Percentiles rank a stretch among this genome's conserved stretches.
phyloP scores from a whole-genome alignment of 2,797 vertebrate genomes.

The Falco novaeseelandiae region DNA sequence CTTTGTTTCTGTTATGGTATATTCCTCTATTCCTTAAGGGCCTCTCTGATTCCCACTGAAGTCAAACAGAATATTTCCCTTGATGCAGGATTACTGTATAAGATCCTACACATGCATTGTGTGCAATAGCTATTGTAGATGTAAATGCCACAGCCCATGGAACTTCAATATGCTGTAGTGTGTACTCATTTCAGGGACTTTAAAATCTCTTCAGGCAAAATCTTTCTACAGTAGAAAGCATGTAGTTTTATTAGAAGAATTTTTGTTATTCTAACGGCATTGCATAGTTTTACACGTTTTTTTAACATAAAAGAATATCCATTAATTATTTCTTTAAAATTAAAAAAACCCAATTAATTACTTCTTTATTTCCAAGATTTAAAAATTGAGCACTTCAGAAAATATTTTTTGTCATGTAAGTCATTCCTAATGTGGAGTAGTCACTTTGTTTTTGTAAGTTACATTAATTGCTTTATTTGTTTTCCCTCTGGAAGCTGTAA shows the following conservation, averaged over 20 bases:
- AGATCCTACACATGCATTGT: neutral
- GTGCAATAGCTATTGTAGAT: neutral
- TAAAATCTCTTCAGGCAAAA: neutral
- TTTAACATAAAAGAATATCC: neutral
- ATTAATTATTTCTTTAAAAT: neutral
- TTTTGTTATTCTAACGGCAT: neutral
- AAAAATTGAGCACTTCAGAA: neutral
- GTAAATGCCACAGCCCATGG: rapidly evolving
- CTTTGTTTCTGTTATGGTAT: neutral
- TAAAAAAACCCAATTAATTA: neutral
- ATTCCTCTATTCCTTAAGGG: neutral
- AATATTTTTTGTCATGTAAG: neutral
- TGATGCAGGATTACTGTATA: neutral
- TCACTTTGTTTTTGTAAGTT: neutral
- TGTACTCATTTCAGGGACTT: neutral
- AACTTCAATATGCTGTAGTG: neutral
- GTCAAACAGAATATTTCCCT: neutral
- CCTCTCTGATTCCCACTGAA: neutral
- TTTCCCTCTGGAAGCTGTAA: neutral
- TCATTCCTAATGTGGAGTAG: neutral
- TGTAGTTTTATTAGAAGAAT: neutral
- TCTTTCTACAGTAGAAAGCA: neutral
- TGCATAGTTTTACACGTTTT: neutral
- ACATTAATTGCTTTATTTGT: neutral
- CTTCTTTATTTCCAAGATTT: neutral